Conservation (phyloP, 2,797 vertebrate species). For the Lagodon rhomboides region DNA sequence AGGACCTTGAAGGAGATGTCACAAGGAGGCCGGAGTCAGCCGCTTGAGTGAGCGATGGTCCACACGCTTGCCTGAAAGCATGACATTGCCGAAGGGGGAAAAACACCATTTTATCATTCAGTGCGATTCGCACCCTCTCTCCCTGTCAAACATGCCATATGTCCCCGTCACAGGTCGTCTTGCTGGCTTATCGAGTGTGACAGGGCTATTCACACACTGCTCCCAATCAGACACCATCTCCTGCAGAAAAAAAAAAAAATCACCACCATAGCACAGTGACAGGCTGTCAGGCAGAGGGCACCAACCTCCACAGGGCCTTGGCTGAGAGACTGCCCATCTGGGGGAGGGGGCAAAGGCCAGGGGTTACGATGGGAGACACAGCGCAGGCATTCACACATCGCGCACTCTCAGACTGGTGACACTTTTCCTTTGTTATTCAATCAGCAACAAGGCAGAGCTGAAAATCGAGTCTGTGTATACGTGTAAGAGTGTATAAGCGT, state of each 20-base stretch:
- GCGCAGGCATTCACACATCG: conserved; percentile 53
- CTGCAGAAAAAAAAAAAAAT: conserved; percentile 80
- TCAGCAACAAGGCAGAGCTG: conserved; percentile 12
- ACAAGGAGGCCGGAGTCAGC: conserved; percentile 83
- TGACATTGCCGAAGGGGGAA: conserved; percentile 88
- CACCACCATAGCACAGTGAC: conserved; percentile 81
- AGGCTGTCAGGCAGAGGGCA: conserved; percentile 87
- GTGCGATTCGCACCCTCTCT: conserved; percentile 87
- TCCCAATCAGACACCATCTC: conserved; percentile 88
- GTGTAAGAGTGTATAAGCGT: neutral
- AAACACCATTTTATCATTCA: conserved; percentile 90
- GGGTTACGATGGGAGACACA: conserved; percentile 67
- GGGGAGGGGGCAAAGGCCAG: conserved; percentile 77
- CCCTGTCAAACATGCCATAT: conserved; percentile 90
- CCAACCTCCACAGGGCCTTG: conserved; percentile 81
- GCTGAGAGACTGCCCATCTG: conserved; percentile 80
- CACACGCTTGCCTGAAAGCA: conserved; percentile 85
- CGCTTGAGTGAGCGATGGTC: conserved; percentile 86
- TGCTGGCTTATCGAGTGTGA: conserved; percentile 89
- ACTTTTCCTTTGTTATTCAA: conserved; percentile 42
- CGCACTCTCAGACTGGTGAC: conserved; percentile 26
- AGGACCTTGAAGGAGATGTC: conserved; percentile 88
- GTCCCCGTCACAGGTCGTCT: conserved; percentile 88
- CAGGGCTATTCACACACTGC: conserved; percentile 88
- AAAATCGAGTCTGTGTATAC: too few relatives aligned